Evolutionary conservation across 2,888 invertebrate genomes (phyloP), one percentile per base, ranked within the genome.

Genomic region (Caenorhabditis wallacei): DNA sequence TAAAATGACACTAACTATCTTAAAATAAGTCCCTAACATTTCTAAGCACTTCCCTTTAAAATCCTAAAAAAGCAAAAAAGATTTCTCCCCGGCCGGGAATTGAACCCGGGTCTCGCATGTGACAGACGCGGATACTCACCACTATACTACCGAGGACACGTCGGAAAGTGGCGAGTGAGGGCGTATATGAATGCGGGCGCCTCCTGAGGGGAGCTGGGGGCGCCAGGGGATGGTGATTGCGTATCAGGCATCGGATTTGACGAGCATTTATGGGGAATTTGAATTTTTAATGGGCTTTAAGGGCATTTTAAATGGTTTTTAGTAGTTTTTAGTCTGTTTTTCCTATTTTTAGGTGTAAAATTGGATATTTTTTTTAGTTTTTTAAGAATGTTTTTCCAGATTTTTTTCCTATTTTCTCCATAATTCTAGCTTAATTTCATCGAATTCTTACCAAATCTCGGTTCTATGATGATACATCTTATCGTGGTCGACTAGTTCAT

Each of bases 81-180:
- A 56, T 84, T n/a, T 84, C 84, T 84, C 84, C 82, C 84, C 84
- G 85, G 87, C 85, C 85, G 85, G 85, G 86, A 85, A 85, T 86
- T 84, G 87, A 86, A 87, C 84, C 83, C 84, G 84, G 84, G 84
- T 84, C 84, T 85, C 85, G 84, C 84, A 87, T 85, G 85, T 87
- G 85, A 87, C 86, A 87, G 87, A 82, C 87, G 84, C 85, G 84
- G 82, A 87, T 85, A 87, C 85, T 86, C 79, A 85, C 85, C 85
- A 85, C 85, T 85, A 88, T 85, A 84, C 83, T 84, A 85, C 84
- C 81, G 83, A 85, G 81, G 84, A 84, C 82, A 82, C 78, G 72
- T 1, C 10, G 18, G 24, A n/a, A 51, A 35, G 48, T 11, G 18
- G 30, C 30, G 18, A 13, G 30, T 10, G 8, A 48, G 30, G 48